Conservation (phyloP, 2,888 invertebrate species). For the Poecilobothrus nobilitatus region DNA sequence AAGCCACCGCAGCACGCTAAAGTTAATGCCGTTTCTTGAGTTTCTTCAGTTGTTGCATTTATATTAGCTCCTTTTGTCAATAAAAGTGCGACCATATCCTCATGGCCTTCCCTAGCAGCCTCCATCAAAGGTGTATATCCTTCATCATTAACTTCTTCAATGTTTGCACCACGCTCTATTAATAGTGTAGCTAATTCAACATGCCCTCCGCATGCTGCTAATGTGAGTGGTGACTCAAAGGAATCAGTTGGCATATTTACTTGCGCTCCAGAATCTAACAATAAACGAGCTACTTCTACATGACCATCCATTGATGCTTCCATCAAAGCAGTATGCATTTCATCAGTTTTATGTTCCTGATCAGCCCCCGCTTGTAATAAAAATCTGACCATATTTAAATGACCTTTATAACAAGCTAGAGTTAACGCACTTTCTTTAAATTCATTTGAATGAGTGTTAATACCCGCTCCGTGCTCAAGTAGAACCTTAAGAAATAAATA, state of each 20-base stretch:
- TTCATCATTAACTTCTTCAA: conserved; percentile 98
- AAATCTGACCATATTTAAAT: conserved; percentile 94
- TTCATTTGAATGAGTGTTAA: conserved; percentile 98
- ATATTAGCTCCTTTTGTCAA: conserved; percentile 91
- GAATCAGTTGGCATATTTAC: conserved; percentile 98
- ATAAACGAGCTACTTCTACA: conserved; percentile 88
- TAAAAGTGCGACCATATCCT: conserved; percentile 93
- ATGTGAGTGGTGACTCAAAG: conserved; percentile 95
- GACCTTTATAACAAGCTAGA: conserved; percentile 89
- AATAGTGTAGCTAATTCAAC: conserved; percentile 92
- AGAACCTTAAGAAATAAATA: conserved; percentile 51
- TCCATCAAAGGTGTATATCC: conserved; percentile 99
- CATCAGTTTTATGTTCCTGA: conserved; percentile 97
- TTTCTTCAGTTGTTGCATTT: conserved; percentile 97
- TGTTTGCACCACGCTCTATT: conserved; percentile 94
- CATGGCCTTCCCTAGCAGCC: conserved; percentile 96
- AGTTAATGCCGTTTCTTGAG: conserved; percentile 92
- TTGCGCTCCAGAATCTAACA: conserved; percentile 95
- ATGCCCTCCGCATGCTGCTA: conserved; percentile 98
- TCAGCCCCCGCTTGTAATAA: conserved; percentile 93
- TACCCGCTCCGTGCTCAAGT: conserved; percentile 88
- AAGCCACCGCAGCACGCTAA: conserved; percentile 93
- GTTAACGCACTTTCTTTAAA: conserved; percentile 98
- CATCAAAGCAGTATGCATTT: conserved; percentile 99
- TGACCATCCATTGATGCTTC: conserved; percentile 99